Evolutionary conservation across 1,140 invertebrate genomes (phyloP).

Genomic region (Macrostomum lignano): DNA sequence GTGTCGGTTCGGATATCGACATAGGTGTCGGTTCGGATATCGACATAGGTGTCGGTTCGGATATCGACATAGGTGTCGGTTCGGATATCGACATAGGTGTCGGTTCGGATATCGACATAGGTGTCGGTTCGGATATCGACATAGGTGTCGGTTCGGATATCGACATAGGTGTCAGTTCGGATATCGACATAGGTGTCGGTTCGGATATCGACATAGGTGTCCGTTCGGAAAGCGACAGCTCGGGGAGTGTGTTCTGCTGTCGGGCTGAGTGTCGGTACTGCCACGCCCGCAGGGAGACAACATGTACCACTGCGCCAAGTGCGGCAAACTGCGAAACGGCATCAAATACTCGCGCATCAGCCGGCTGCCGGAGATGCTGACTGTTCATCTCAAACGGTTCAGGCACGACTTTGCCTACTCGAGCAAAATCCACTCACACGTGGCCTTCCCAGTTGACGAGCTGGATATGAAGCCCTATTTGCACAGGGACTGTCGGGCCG

Average conservation of each 20-base stretch:
- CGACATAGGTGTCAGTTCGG: too few relatives aligned
- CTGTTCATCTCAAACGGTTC: conserved; percentile 80
- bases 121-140: too few relatives aligned
- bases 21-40: too few relatives aligned
- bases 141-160: too few relatives aligned
- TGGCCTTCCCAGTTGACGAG: conserved; percentile 64
- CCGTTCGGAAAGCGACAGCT: conserved; percentile 81
- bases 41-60: too few relatives aligned
- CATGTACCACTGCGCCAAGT: conserved; percentile 88
- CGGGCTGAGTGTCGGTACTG: too few relatives aligned
- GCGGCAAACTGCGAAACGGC: conserved; percentile 66
- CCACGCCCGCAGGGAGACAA: conserved; percentile 97
- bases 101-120: too few relatives aligned
- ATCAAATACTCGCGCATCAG: conserved; percentile 78
- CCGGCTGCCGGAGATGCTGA: conserved; percentile 55
- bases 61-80: too few relatives aligned
- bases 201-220: too few relatives aligned
- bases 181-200: too few relatives aligned
- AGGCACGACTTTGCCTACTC: conserved; percentile 65
- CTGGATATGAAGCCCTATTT: conserved; percentile 67
- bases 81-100: too few relatives aligned
- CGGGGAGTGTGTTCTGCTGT: conserved; percentile 77
- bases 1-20: too few relatives aligned
- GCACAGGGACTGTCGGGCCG: conserved; percentile 41
- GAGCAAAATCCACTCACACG: conserved; percentile 63